Percentiles rank a stretch among this genome's conserved stretches.
phyloP scores from a whole-genome alignment of 2,888 invertebrate genomes.

The Prosapia bicincta region DNA sequence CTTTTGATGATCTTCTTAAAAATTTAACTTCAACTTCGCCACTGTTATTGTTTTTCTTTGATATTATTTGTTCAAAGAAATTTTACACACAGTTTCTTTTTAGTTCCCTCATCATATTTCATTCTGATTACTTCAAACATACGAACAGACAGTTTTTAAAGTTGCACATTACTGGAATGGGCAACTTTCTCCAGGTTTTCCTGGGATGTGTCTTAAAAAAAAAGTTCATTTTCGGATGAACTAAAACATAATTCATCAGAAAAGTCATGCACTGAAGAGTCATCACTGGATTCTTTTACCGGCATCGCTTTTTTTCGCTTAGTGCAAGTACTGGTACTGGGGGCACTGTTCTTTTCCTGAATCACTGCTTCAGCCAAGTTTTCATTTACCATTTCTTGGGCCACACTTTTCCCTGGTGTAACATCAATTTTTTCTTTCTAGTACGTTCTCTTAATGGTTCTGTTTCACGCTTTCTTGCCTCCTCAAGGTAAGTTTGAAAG shows the following conservation, averaged over 20 bases:
- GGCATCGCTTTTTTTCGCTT: too few species aligned
- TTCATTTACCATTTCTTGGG: not conserved
- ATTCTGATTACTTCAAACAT: not conserved
- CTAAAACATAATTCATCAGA: too few species aligned
- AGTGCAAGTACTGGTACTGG: too few species aligned
- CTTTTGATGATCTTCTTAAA: not conserved
- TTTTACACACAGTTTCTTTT: not conserved
- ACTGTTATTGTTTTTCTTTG: not conserved
- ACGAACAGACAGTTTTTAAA: not conserved
- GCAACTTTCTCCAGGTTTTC: too few species aligned
- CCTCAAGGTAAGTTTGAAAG: not conserved
- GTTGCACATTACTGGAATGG: too few species aligned
- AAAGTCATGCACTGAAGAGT: too few species aligned
- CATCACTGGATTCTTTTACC: too few species aligned
- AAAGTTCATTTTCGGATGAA: too few species aligned
- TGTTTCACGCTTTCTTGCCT: not conserved
- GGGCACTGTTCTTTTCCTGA: too few species aligned
- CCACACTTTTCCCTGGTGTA: conserved; percentile 11
- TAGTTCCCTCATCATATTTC: not conserved
- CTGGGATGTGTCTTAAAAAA: too few species aligned
- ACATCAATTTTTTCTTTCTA: conserved; percentile 20
- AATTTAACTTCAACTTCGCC: not conserved
- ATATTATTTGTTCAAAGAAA: not conserved
- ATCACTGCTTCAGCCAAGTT: too few species aligned
- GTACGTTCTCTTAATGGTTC: not conserved